Conservation (phyloP, 2,113 vertebrate species). For the Syngnathus floridae region DNA sequence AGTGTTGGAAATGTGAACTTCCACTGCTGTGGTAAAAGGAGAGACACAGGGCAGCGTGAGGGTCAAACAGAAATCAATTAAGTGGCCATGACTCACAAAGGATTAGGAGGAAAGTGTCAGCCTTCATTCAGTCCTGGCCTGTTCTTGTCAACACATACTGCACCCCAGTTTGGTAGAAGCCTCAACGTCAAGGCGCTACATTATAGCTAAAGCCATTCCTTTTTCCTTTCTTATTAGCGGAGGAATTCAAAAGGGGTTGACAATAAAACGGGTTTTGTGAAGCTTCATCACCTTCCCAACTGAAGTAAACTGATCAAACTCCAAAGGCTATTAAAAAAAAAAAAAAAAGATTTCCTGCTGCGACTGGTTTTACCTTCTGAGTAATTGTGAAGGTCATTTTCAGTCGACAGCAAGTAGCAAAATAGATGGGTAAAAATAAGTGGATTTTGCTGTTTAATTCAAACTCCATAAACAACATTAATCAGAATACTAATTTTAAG, state of each 20-base stretch:
- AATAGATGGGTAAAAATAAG: background rate
- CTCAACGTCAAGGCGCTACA: slow-evolving; percentile 17
- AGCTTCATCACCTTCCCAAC: slow-evolving; percentile 1
- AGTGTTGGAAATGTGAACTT: background rate
- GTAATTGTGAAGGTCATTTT: too few species aligned
- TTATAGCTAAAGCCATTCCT: slow-evolving; percentile 33
- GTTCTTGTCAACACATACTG: slow-evolving; percentile 51
- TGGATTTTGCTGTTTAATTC: slow-evolving; percentile 5
- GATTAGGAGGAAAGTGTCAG: slow-evolving; percentile 44
- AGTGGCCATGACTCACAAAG: slow-evolving; percentile 45
- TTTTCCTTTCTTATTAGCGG: slow-evolving; percentile 44
- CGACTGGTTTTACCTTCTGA: background rate
- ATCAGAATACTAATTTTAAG: too few species aligned
- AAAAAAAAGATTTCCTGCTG: slow-evolving; percentile 3
- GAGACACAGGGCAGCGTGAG: slow-evolving; percentile 20
- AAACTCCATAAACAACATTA: background rate
- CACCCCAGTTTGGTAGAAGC: slow-evolving; percentile 31
- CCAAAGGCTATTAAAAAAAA: background rate
- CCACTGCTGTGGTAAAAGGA: slow-evolving; percentile 7
- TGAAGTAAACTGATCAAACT: slow-evolving; percentile 22
- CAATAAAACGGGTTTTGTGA: background rate
- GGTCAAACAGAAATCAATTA: slow-evolving; percentile 54
- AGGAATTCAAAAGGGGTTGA: slow-evolving; percentile 22
- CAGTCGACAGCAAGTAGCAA: too few species aligned
- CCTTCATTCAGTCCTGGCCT: slow-evolving; percentile 42